A percentile compares a stretch with the other conserved stretches of the same genome.
Conservation (phyloP, 2,113 vertebrate species). For the Calyptommatus sinebrachiatus region DNA sequence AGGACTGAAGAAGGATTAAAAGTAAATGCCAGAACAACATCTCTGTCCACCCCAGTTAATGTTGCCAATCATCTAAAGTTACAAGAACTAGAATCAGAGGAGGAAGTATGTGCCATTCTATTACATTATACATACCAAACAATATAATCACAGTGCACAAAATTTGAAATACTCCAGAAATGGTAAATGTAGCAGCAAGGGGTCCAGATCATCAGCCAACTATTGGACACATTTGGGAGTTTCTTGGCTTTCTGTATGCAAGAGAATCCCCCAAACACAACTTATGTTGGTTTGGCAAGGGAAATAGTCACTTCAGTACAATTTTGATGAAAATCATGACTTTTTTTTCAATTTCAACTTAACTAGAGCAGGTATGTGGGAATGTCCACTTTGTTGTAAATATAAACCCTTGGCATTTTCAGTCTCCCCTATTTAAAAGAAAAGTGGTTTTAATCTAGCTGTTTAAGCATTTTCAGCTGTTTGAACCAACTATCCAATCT, state of each 20-base stretch:
- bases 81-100: too few species aligned
- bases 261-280: too few species aligned
- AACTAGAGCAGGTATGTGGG: neutral
- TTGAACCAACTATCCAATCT: neutral
- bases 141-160: neutral
- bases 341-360: neutral
- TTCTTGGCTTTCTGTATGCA: too few species aligned
- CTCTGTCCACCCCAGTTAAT: too few species aligned
- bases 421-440: accelerated
- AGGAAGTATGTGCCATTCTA: neutral
- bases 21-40: too few species aligned
- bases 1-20: too few species aligned
- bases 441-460: neutral
- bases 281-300: too few species aligned
- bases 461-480: neutral
- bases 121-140: neutral
- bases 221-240: too few species aligned
- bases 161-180: neutral
- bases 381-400: neutral
- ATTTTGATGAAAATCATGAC: neutral
- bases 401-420: neutral
- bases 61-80: too few species aligned
- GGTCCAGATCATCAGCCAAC: too few species aligned
- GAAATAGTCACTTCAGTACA: neutral
- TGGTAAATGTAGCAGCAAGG: neutral